These are phyloP conservation scores for Pogonomyrmex californicus DNA, from an alignment of 1,140 invertebrate species.

Conservation along the genomic window DNA sequence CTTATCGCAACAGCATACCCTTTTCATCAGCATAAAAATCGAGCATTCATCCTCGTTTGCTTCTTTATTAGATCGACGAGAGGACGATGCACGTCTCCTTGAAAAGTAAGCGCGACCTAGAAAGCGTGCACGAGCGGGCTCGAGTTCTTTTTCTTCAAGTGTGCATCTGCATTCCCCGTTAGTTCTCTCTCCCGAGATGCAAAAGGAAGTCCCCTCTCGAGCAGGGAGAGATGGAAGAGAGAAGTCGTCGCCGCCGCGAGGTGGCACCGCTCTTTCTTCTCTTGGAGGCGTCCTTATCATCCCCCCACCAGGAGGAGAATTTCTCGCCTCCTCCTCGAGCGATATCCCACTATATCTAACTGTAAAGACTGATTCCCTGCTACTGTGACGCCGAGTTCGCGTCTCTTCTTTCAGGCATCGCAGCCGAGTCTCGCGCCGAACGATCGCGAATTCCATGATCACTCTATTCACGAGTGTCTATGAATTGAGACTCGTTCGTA, in stretches of 20 bases:
- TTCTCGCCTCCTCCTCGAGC: slow-evolving; percentile 10
- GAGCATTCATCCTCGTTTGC: neutral
- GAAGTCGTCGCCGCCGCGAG: slow-evolving; percentile 30
- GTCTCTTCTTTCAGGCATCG: slow-evolving; percentile 27
- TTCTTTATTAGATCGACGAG: neutral
- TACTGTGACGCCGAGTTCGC: neutral
- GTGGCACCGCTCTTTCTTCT: slow-evolving; percentile 53
- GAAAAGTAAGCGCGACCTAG: slow-evolving; percentile 64
- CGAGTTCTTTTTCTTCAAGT: slow-evolving; percentile 36
- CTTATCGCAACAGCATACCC: neutral
- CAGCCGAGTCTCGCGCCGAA: neutral
- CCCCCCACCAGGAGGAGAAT: slow-evolving; percentile 25
- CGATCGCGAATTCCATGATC: neutral
- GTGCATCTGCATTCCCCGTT: slow-evolving; percentile 64
- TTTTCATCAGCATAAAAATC: neutral
- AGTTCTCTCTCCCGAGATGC: slow-evolving; percentile 55
- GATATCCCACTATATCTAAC: slow-evolving; percentile 48
- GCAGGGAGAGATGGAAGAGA: slow-evolving; percentile 40
- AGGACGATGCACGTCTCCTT: slow-evolving; percentile 12
- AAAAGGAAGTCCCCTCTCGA: slow-evolving; percentile 45
- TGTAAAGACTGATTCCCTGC: slow-evolving; percentile 53
- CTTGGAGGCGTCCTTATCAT: slow-evolving; percentile 19
- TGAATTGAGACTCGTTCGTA: neutral
- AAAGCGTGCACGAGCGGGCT: slow-evolving; percentile 52
- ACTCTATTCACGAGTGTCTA: neutral